These are phyloP conservation scores for Columba guinea DNA, from an alignment of 2,797 vertebrate species.

Conservation along the genomic window DNA sequence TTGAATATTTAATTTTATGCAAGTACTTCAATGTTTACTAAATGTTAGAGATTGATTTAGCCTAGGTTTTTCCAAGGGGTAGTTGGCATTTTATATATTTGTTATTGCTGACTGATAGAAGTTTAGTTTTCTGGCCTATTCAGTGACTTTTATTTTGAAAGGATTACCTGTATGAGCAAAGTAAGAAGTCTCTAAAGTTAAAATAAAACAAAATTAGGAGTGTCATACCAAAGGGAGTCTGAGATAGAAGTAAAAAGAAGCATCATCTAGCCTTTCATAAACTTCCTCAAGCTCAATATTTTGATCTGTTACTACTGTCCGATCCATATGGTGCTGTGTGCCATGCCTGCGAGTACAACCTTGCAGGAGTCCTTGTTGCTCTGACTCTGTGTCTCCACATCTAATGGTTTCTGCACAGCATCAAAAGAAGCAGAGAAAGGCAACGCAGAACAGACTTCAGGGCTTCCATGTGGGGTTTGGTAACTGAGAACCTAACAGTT, in stretches of 20 bases:
- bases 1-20: slow-evolving; percentile 55
- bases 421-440: background rate
- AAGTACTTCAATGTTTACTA: slow-evolving; percentile 53
- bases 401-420: background rate
- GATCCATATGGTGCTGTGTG: background rate
- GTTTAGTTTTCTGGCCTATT: background rate
- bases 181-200: background rate
- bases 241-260: background rate
- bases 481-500: background rate
- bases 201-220: background rate
- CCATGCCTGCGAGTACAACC: background rate
- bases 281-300: background rate
- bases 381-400: background rate
- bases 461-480: background rate
- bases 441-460: background rate
- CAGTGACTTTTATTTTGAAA: background rate
- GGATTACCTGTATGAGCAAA: background rate
- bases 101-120: background rate
- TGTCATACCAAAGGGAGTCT: slow-evolving; percentile 7
- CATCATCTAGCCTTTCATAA: background rate
- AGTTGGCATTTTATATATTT: slow-evolving; percentile 34
- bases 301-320: background rate
- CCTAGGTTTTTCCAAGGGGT: slow-evolving; percentile 40
- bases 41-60: slow-evolving; percentile 62
- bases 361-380: background rate